These are phyloP conservation scores for Xylocopa sonorina DNA, from an alignment of 1,140 invertebrate genomes.

Conservation along the genomic window DNA sequence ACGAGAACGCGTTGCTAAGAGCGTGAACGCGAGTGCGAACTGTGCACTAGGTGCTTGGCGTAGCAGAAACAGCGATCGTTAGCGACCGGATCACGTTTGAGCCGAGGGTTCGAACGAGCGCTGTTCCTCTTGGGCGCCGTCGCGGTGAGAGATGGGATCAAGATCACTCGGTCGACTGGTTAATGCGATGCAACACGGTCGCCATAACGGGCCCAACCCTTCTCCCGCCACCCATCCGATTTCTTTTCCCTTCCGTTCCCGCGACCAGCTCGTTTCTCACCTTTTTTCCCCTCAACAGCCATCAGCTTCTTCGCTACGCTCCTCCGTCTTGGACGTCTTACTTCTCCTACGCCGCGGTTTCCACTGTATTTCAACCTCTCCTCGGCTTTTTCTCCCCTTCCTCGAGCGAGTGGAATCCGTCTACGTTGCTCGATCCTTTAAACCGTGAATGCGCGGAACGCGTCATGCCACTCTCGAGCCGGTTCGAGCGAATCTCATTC, in stretches of 20 bases:
- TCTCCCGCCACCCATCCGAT: constrained; percentile 24
- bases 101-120: constrained; percentile 22
- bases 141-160: constrained; percentile 75
- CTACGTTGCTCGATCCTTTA: too few species aligned
- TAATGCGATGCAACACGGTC: constrained; percentile 79
- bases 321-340: constrained; percentile 21
- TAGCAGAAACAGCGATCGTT: constrained; percentile 3
- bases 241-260: constrained; percentile 27
- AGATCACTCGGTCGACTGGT: constrained; percentile 81
- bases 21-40: too few species aligned
- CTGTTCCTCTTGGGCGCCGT: too few species aligned
- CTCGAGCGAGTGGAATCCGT: background rate
- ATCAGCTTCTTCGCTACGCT: constrained; percentile 53
- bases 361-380: constrained; percentile 35
- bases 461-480: background rate
- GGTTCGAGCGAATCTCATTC: background rate
- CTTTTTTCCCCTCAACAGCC: constrained; percentile 31
- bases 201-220: constrained; percentile 71
- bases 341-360: background rate
- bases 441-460: background rate
- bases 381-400: background rate
- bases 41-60: background rate
- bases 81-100: constrained; percentile 43
- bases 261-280: constrained; percentile 31
- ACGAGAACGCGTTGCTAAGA: background rate